Evolutionary conservation across 2,113 vertebrate genomes (phyloP).

Genomic region (Phasianus colchicus): DNA sequence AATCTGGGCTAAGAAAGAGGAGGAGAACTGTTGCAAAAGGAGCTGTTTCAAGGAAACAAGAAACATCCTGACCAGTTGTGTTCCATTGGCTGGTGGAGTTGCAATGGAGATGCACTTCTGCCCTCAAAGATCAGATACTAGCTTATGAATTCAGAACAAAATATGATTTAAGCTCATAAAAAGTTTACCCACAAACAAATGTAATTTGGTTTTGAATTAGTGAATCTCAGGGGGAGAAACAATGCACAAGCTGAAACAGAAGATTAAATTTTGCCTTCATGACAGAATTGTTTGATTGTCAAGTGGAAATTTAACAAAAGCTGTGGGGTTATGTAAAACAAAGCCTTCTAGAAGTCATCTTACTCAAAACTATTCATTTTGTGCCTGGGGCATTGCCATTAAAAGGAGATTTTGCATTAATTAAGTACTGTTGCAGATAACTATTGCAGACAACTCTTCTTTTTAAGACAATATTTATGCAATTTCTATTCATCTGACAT

Average conservation of each 20-base stretch:
- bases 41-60: neutral
- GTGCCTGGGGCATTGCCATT: neutral
- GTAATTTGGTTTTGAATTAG: neutral
- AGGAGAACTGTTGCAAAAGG: neutral
- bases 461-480: neutral
- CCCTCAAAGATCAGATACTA: neutral
- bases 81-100: neutral
- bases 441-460: neutral
- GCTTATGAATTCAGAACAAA: neutral
- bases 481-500: neutral
- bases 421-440: neutral
- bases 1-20: neutral
- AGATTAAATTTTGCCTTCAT: neutral
- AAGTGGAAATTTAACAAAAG: neutral
- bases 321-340: neutral
- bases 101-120: rapidly evolving
- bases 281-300: neutral
- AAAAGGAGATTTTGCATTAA: neutral
- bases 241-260: neutral
- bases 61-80: neutral
- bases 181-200: neutral
- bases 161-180: neutral
- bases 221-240: neutral
- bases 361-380: neutral
- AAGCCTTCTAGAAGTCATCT: neutral